phyloP scores from a whole-genome alignment of 2,797 vertebrate species.

The Diglossa cyanea region DNA sequence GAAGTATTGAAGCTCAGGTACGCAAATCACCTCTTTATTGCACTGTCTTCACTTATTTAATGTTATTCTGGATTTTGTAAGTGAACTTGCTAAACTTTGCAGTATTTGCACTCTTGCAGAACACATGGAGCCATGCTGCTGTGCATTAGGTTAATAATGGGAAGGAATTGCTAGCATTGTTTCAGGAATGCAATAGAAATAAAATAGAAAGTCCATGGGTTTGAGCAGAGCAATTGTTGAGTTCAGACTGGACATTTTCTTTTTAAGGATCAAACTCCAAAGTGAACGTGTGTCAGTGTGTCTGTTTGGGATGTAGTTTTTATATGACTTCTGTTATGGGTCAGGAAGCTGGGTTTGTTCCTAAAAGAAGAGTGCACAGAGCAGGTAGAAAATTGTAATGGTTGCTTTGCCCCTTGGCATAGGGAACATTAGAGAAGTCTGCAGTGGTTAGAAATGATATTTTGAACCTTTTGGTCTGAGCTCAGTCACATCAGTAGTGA shows the following conservation, averaged over 20 bases:
- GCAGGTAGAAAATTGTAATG: not conserved
- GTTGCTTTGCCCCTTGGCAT: rapidly evolving
- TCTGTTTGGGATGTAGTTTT: not conserved
- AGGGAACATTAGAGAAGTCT: not conserved
- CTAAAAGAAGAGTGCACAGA: not conserved
- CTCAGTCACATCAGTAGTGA: not conserved
- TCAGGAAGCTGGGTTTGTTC: not conserved
- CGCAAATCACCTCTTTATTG: not conserved
- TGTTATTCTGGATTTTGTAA: not conserved
- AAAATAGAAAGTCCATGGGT: not conserved
- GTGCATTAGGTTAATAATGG: not conserved
- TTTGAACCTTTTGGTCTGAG: not conserved
- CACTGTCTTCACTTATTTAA: not conserved
- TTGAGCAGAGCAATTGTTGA: not conserved
- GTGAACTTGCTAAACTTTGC: not conserved
- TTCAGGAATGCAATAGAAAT: not conserved
- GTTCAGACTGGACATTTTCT: not conserved
- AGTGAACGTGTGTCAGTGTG: rapidly evolving
- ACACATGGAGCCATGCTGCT: not conserved
- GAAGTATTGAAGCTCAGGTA: not conserved
- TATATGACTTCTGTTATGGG: not conserved
- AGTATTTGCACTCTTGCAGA: not conserved
- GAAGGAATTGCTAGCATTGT: not conserved
- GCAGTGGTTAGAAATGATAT: not conserved
- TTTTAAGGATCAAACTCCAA: not conserved